These are phyloP conservation scores for Odocoileus virginianus DNA, from an alignment of 2,113 vertebrate species.

Conservation along the genomic window DNA sequence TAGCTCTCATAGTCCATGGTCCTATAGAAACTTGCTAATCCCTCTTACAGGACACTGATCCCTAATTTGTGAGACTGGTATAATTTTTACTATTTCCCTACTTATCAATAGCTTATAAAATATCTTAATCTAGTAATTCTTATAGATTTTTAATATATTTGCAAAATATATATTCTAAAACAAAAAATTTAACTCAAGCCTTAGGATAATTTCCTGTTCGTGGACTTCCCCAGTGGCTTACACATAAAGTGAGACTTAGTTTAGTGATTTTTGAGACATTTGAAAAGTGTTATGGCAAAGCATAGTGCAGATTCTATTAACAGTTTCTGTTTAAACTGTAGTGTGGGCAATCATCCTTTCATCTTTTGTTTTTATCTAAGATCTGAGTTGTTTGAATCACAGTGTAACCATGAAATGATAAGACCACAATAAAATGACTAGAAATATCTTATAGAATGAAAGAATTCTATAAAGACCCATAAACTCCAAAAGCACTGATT, in stretches of 20 bases:
- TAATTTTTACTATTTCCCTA: not conserved
- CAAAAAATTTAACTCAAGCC: not conserved
- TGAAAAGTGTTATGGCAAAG: not conserved
- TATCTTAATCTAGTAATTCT: not conserved
- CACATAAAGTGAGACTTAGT: not conserved
- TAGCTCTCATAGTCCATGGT: not conserved
- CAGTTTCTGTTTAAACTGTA: not conserved
- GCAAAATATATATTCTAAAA: not conserved
- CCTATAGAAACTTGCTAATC: not conserved
- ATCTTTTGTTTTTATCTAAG: constrained; percentile 38
- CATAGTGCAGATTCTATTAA: not conserved
- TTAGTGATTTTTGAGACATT: not conserved
- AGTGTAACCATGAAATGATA: constrained; percentile 8
- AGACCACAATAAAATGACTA: not conserved
- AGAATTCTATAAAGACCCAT: not conserved
- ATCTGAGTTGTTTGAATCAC: not conserved
- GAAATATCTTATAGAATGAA: constrained; percentile 26
- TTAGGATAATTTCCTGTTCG: not conserved
- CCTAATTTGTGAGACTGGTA: not conserved
- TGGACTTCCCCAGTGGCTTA: not conserved
- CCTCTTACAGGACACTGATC: not conserved
- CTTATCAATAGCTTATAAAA: not conserved
- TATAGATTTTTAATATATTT: not conserved
- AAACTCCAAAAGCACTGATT: not conserved
- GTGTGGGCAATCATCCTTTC: not conserved